A percentile compares a stretch with the other conserved stretches of the same genome.
Conservation (phyloP, 2,888 invertebrate species). For the Campoplex capitator region DNA sequence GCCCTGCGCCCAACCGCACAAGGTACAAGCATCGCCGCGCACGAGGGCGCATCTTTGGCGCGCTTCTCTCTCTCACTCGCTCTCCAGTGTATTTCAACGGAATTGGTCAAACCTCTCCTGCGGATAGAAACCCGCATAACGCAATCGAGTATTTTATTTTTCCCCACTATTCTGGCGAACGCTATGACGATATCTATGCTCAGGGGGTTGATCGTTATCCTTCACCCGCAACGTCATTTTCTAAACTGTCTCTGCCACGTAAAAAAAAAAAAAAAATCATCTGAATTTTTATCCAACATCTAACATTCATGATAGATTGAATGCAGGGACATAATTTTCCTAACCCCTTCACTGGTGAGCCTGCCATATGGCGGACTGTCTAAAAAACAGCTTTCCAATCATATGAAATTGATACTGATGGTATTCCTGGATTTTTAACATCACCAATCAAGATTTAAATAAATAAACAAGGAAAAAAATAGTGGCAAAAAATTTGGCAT, state of each 20-base stretch:
- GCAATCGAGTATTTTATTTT: constrained; percentile 52
- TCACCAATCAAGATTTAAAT: no score
- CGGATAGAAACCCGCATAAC: constrained; percentile 55
- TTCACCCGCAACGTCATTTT: neutral
- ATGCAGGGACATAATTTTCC: neutral
- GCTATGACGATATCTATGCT: constrained; percentile 19
- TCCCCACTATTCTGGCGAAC: constrained; percentile 15
- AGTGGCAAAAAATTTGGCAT: no score
- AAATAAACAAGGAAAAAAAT: no score
- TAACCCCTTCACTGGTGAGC: neutral
- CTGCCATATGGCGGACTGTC: no score
- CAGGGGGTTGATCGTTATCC: constrained; percentile 39
- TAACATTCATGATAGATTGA: neutral
- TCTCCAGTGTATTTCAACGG: constrained; percentile 16
- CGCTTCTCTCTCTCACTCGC: constrained; percentile 7
- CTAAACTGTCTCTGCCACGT: neutral
- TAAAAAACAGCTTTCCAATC: no score
- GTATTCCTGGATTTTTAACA: no score
- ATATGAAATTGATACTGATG: no score
- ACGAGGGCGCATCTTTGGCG: constrained; percentile 46
- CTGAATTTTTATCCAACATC: neutral
- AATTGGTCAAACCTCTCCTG: constrained; percentile 58
- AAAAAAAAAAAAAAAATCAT: neutral
- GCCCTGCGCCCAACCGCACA: constrained; percentile 61
- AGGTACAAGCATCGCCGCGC: constrained; percentile 27